Conservation (phyloP, 2,113 vertebrate genomes). For the Apteryx owenii region DNA sequence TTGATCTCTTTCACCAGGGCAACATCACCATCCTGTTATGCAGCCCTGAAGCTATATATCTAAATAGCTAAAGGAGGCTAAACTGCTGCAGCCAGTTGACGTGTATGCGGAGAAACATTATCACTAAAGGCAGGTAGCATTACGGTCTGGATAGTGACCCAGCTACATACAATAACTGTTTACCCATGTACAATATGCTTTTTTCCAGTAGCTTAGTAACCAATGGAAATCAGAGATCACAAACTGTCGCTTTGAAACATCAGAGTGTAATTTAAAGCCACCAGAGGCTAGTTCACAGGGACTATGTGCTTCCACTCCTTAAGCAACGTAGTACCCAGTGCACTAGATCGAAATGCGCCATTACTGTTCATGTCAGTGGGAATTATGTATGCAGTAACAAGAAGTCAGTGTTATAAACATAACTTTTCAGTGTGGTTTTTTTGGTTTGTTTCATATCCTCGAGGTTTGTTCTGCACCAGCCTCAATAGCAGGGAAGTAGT, state of each 20-base stretch:
- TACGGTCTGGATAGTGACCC: conserved; percentile 25
- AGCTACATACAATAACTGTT: not conserved
- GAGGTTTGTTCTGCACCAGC: not conserved
- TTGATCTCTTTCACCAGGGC: not conserved
- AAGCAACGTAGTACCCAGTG: not conserved
- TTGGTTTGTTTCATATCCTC: not conserved
- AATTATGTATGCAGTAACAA: not conserved
- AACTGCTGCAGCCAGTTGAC: not conserved
- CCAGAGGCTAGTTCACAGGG: conserved; percentile 3
- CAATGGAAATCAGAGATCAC: conserved; percentile 1
- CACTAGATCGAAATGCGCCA: not conserved
- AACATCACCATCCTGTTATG: not conserved
- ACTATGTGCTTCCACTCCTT: not conserved
- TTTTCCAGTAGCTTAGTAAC: not conserved
- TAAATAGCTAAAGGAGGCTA: not conserved
- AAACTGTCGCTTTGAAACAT: conserved; percentile 37
- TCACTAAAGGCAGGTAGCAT: not conserved
- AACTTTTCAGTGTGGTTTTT: not conserved
- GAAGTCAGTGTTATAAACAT: not conserved
- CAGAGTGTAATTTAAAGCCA: conserved; percentile 22
- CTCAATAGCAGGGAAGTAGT: not conserved
- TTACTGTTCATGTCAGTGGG: not conserved
- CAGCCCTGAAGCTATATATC: not conserved
- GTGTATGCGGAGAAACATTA: not conserved
- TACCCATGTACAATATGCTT: not conserved